Evolutionary conservation across 2,113 vertebrate genomes (phyloP).

Genomic region (Mohoua ochrocephala): DNA sequence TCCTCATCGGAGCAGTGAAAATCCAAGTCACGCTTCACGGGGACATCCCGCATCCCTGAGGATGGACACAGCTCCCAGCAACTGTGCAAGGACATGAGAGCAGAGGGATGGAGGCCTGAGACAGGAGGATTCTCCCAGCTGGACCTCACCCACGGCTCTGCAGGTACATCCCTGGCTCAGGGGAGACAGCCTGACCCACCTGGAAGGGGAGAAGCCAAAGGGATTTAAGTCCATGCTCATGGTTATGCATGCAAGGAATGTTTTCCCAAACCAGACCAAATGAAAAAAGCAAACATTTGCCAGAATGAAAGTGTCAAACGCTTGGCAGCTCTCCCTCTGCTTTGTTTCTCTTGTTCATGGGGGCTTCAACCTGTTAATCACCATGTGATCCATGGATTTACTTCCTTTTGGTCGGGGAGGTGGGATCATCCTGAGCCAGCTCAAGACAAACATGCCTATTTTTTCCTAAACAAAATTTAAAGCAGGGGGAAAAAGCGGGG

Average conservation of each 20-base stretch:
- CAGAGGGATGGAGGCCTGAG: not conserved
- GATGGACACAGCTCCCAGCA: not conserved
- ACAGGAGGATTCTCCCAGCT: not conserved
- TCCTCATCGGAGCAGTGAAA: not conserved
- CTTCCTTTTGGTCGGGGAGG: not conserved
- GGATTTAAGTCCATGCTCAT: not conserved
- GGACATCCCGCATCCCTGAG: fast-evolving
- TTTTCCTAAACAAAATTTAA: not conserved
- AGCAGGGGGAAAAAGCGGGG: not conserved
- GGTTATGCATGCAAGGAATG: not conserved
- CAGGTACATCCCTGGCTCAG: not conserved
- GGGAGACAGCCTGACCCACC: not conserved
- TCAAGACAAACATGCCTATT: not conserved
- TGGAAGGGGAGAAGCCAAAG: not conserved
- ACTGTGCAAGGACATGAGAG: not conserved
- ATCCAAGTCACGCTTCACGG: fast-evolving
- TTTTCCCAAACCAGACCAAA: not conserved
- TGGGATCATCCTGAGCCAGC: not conserved
- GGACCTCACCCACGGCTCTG: not conserved
- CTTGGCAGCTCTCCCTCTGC: not conserved
- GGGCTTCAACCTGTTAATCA: not conserved
- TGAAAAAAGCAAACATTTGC: conserved; percentile 1
- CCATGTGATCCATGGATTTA: not conserved
- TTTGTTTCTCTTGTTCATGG: not conserved
- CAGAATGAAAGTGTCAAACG: not conserved